Conservation (phyloP, 2,888 invertebrate species). For the Villa cingulata region DNA sequence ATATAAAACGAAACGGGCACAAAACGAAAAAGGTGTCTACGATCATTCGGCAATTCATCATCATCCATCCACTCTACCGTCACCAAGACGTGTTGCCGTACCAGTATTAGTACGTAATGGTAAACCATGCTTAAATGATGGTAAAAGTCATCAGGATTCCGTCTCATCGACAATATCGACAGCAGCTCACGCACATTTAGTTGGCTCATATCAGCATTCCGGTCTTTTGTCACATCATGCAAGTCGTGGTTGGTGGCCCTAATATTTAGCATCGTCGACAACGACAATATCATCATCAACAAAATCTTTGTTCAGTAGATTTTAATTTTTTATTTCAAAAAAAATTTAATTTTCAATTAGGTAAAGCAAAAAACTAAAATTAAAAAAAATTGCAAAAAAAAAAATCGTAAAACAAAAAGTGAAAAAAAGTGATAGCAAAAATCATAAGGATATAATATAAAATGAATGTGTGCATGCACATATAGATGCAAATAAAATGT, state of each 20-base stretch:
- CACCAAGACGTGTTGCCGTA: conserved; percentile 84
- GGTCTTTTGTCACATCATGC: conserved; percentile 19
- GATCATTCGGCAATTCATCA: conserved; percentile 33
- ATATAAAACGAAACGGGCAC: conserved; percentile 97
- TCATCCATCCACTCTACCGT: conserved; percentile 48
- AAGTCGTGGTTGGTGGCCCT: conserved; percentile 30
- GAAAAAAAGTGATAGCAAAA: no score
- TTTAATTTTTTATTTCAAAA: not conserved
- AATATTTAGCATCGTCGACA: conserved; percentile 20
- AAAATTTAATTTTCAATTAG: not conserved
- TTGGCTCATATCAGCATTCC: conserved; percentile 30
- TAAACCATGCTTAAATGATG: conserved; percentile 65
- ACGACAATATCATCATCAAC: not conserved
- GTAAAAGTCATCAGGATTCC: conserved; percentile 26
- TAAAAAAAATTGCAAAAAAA: not conserved
- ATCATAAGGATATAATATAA: no score
- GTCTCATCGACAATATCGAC: conserved; percentile 28
- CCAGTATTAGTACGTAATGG: conserved; percentile 91
- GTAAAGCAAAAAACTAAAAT: not conserved
- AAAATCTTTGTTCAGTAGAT: not conserved
- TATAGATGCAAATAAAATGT: no score
- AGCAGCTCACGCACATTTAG: conserved; percentile 35
- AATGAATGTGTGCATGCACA: no score
- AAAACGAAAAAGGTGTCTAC: conserved; percentile 77
- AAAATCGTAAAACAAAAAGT: no score